Percentiles rank a stretch among this genome's conserved stretches.
Conservation (phyloP, 2,888 invertebrate species). For the Thera britannica region DNA sequence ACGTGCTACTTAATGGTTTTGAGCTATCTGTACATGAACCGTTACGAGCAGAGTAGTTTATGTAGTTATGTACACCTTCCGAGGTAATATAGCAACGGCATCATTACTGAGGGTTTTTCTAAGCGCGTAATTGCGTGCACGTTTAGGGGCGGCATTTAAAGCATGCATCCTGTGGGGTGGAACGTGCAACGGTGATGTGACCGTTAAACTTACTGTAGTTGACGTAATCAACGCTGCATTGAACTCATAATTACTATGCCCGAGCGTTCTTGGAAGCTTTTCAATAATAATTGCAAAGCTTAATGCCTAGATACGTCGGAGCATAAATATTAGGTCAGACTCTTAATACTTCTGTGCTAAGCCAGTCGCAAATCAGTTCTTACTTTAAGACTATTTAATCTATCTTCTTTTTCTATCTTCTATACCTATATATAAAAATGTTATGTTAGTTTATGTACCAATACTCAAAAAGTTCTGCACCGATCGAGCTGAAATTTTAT, state of each 20-base stretch:
- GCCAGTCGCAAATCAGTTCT: too few species aligned
- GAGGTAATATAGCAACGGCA: slow-evolving; percentile 24
- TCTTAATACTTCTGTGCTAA: too few species aligned
- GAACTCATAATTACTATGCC: slow-evolving; percentile 27
- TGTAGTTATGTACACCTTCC: slow-evolving; percentile 11
- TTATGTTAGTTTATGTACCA: too few species aligned
- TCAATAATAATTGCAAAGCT: slow-evolving; percentile 4
- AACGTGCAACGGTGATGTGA: slow-evolving; percentile 41
- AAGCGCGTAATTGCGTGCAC: slow-evolving; percentile 53
- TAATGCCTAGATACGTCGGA: slow-evolving; percentile 18
- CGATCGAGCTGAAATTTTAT: too few species aligned
- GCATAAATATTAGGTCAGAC: slow-evolving; percentile 8
- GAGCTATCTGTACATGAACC: background rate
- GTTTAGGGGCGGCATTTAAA: slow-evolving; percentile 54
- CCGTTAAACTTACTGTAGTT: slow-evolving; percentile 49
- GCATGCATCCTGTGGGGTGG: slow-evolving; percentile 48
- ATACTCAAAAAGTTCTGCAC: too few species aligned
- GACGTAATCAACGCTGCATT: slow-evolving; percentile 32
- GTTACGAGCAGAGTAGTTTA: background rate
- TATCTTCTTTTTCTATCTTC: too few species aligned
- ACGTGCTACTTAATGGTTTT: background rate
- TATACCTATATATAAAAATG: too few species aligned
- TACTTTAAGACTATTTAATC: too few species aligned
- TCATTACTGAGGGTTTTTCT: slow-evolving; percentile 52
- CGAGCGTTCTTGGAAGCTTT: slow-evolving; percentile 13